Conservation (phyloP, 2,113 vertebrate genomes). For the Hypomesus transpacificus region DNA sequence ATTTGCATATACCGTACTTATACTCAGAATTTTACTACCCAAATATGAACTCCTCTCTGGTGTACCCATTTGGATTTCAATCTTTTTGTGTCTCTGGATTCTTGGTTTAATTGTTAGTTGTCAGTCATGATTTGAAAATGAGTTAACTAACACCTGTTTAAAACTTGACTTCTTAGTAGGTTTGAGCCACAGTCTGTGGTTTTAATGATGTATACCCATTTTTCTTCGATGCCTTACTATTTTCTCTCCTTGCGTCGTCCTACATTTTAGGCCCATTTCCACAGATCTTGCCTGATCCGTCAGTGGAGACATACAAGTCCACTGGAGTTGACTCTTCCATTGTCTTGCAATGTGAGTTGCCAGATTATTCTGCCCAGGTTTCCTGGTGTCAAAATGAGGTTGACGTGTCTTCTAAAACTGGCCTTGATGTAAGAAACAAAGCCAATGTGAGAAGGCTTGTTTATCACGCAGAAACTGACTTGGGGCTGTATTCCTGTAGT, state of each 20-base stretch:
- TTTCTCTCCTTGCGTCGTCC: slow-evolving; percentile 44
- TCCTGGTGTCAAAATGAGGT: slow-evolving; percentile 86
- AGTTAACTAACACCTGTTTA: too few species aligned
- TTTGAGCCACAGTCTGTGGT: too few species aligned
- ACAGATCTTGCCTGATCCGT: slow-evolving; percentile 61
- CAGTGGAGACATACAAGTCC: slow-evolving; percentile 62
- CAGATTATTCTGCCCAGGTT: slow-evolving; percentile 71
- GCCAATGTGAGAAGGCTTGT: slow-evolving; percentile 75
- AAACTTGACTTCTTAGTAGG: too few species aligned
- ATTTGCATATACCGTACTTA: slow-evolving; percentile 36
- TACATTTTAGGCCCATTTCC: slow-evolving; percentile 58
- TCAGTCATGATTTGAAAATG: too few species aligned
- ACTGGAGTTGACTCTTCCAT: slow-evolving; percentile 64
- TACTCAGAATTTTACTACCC: too few species aligned
- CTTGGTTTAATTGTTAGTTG: too few species aligned
- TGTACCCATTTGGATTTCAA: too few species aligned
- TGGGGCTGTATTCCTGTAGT: slow-evolving; percentile 83
- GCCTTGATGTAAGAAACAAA: slow-evolving; percentile 76
- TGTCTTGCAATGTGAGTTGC: slow-evolving; percentile 81
- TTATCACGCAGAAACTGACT: slow-evolving; percentile 77
- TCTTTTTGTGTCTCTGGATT: too few species aligned
- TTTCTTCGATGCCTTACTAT: slow-evolving; percentile 39
- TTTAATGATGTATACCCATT: not conserved
- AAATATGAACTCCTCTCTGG: too few species aligned
- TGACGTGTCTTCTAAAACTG: slow-evolving; percentile 75